Base-by-base conservation (phyloP, 2,113 vertebrate species). In the Crypturellus undulatus region DNA sequence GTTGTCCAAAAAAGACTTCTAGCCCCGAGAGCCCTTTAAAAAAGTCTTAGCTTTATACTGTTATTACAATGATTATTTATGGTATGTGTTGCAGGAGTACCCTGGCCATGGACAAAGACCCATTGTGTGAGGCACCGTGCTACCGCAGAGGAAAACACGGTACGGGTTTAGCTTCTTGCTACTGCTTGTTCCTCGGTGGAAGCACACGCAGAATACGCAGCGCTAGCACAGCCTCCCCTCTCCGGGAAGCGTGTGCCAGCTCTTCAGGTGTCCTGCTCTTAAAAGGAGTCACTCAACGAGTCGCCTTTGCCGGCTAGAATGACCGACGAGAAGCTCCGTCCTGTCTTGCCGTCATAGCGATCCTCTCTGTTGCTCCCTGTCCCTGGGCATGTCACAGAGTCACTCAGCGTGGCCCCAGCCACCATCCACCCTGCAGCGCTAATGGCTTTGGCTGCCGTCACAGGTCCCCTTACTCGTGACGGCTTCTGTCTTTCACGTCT, bases 11-110 rank as follows among this genome's bases (percentile, higher is more conserved):
- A 94, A 95, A 81, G 40, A 49, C 65, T 90, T 93, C 59, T 86
- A 94, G 70, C 86, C 87, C 85, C 90, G 70, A 47, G 88, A 94
- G 85, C 76, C 83, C 79, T 72, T 92, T 88, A 20, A 72, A 81
- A 86, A 81, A 65, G 40, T 77, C 79, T 84, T 81, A 81, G 54
- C 72, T 76, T 96, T 93, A 5, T 86, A 79, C 92, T 89, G 79
- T 92, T 96, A 89, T 93, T 97, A 84, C 70, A 84, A 16, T 90
- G 92, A 90, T 86, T 96, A 95, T 90, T 96, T 96, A 92, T 86
- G 71, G 43, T 81, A 88, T 45, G 73, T 69, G 49, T 56, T 92
- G 85, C 94, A 49, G 51, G 49, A 92, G 65, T 68, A 69, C 73
- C 54, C 47, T 84, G 88, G 90, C 73, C 83, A 59, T 0, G 0